Evolutionary conservation across 2,888 invertebrate species (phyloP).

Genomic region (Salpingus planirostris): DNA sequence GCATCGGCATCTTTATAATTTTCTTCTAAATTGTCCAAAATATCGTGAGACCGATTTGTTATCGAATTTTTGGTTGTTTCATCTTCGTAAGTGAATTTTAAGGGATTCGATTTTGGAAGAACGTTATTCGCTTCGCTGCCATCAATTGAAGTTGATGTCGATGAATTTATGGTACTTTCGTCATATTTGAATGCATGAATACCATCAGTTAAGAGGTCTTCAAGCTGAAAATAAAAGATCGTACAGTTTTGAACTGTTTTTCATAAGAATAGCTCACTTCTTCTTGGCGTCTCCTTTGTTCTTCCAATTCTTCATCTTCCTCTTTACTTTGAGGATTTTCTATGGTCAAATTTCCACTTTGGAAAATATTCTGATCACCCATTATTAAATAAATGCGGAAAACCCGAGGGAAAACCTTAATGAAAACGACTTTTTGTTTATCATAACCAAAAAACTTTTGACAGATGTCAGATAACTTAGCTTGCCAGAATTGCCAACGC

Average conservation of each 20-base stretch:
- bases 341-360: too few species aligned
- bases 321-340: conserved; percentile 49
- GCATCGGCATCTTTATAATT: conserved; percentile 23
- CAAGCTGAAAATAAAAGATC: conserved; percentile 44
- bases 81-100: not conserved
- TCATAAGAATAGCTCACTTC: conserved; percentile 46
- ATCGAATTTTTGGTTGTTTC: not conserved
- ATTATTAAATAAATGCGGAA: too few species aligned
- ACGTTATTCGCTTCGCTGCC: conserved; percentile 6
- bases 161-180: conserved; percentile 40
- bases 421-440: too few species aligned
- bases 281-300: conserved; percentile 55
- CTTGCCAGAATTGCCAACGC: too few species aligned
- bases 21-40: conserved; percentile 12
- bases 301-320: conserved; percentile 53
- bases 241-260: not conserved
- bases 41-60: not conserved
- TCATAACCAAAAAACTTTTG: too few species aligned
- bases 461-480: too few species aligned
- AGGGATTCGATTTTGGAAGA: too few species aligned
- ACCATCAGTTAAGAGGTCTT: conserved; percentile 55
- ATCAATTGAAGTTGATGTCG: conserved; percentile 24
- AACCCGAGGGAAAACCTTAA: too few species aligned
- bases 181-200: conserved; percentile 61
- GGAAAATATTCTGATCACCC: too few species aligned